Base-by-base conservation (phyloP, 2,888 invertebrate genomes). In the Galerucella calmariensis region DNA sequence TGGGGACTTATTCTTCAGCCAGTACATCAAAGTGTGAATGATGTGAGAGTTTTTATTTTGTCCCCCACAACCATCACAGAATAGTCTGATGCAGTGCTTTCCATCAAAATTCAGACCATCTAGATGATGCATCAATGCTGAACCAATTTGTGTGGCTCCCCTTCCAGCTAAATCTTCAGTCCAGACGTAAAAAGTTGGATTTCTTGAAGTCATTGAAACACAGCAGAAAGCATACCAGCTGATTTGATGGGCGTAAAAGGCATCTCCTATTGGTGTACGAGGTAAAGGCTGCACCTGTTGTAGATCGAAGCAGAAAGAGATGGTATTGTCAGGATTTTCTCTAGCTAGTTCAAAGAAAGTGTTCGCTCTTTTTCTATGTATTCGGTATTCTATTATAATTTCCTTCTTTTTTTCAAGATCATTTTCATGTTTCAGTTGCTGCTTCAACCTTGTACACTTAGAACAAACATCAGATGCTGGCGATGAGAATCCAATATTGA, bases 241-340 rank as follows among this genome's bases (percentile, higher is more conserved):
- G 20, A 81, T 51, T 73, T 80, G 80, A 20, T 73, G 70, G n/a
- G 73, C 46, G 59, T 80, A 80, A 66, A 80, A 80, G 5, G 78
- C 78, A 69, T 80, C 78, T 35, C 65, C 24, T 16, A 79, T 78
- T n/a, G 79, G 78, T 48, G 78, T 75, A 44, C 72, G 70, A 14
- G 79, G 79, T 67, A 79, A 67, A 20, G 77, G 78, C 67, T 81
- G 81, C 11, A 81, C 78, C 62, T 81, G 80, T 63, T 81, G 79
- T 44, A 79, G 46, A 71, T 79, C 79, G 59, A 81, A 79, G 59
- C 76, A 78, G 67, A 79, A 76, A 12, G 72, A 73, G 2, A 79
- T 53, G n/a, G 58, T 63, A 44, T 76, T 75, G 24, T 63, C 56
- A 44, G 75, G 74, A 51, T 59, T 70, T 75, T 78, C 72, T 59